phyloP scores from a whole-genome alignment of 2,113 vertebrate genomes.

The Falcunculus frontatus region DNA sequence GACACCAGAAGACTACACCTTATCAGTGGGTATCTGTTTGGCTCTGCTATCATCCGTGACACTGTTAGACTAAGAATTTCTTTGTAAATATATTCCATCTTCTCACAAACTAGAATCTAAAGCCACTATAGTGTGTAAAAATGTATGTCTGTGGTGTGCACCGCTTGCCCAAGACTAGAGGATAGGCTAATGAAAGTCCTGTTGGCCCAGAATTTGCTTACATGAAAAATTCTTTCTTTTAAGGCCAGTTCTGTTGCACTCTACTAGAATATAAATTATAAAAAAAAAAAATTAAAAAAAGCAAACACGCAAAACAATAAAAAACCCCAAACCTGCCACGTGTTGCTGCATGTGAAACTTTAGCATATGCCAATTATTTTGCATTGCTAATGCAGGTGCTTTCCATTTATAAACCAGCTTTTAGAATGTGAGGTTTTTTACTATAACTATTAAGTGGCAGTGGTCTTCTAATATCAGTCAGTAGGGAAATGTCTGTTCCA shows the following conservation, averaged over 20 bases:
- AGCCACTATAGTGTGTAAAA: neutral
- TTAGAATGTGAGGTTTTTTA: neutral
- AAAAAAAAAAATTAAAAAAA: neutral
- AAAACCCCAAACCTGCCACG: neutral
- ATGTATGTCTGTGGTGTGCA: neutral
- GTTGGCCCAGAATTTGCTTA: neutral
- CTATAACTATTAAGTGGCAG: neutral
- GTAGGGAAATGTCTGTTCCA: fast-evolving
- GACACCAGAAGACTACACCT: neutral
- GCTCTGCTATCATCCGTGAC: neutral
- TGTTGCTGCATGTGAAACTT: neutral
- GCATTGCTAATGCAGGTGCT: neutral
- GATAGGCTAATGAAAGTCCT: neutral
- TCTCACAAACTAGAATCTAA: neutral
- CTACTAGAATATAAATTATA: neutral
- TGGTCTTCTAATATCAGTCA: neutral
- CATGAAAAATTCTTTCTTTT: neutral
- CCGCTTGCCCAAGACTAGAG: neutral
- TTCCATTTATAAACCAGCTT: neutral
- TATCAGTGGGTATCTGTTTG: neutral
- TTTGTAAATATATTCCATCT: neutral
- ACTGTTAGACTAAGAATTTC: neutral
- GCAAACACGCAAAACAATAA: neutral
- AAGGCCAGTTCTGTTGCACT: neutral
- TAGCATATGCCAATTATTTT: neutral